Conservation (phyloP, 2,113 vertebrate genomes). For the Athene noctua region DNA sequence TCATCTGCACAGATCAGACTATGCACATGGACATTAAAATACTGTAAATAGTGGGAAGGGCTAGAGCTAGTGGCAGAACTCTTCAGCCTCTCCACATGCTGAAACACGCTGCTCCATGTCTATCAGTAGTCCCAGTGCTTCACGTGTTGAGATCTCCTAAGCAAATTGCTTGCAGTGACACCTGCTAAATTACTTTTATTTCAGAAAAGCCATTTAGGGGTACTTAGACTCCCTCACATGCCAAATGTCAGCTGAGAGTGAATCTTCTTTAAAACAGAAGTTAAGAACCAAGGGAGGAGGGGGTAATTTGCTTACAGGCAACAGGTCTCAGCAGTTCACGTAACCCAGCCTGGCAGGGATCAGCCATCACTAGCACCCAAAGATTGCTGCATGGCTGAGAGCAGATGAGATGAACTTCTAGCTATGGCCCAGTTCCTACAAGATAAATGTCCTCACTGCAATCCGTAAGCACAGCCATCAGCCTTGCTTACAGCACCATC, state of each 20-base stretch:
- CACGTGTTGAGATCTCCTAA: background rate
- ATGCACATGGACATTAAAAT: background rate
- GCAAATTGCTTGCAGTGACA: background rate
- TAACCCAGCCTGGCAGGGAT: background rate
- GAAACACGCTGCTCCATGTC: background rate
- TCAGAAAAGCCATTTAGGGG: background rate
- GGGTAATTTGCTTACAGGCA: background rate
- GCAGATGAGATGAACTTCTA: background rate
- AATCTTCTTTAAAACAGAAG: background rate
- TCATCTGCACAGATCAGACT: background rate
- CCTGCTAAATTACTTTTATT: background rate
- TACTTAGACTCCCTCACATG: background rate
- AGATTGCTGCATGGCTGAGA: background rate
- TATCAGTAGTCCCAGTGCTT: rapidly evolving
- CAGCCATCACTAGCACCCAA: background rate
- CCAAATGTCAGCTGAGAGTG: background rate
- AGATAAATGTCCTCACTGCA: background rate
- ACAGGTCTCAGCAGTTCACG: background rate
- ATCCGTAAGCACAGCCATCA: background rate
- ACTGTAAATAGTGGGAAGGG: background rate
- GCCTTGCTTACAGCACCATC: background rate
- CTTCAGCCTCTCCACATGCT: background rate
- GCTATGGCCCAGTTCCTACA: background rate
- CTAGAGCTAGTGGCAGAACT: background rate
- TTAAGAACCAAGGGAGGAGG: rapidly evolving